A percentile compares a stretch with the other conserved stretches of the same genome.
These are phyloP conservation scores for Eulemur albifrons DNA, from an alignment of 2,797 vertebrate species.

Conservation along the genomic window DNA sequence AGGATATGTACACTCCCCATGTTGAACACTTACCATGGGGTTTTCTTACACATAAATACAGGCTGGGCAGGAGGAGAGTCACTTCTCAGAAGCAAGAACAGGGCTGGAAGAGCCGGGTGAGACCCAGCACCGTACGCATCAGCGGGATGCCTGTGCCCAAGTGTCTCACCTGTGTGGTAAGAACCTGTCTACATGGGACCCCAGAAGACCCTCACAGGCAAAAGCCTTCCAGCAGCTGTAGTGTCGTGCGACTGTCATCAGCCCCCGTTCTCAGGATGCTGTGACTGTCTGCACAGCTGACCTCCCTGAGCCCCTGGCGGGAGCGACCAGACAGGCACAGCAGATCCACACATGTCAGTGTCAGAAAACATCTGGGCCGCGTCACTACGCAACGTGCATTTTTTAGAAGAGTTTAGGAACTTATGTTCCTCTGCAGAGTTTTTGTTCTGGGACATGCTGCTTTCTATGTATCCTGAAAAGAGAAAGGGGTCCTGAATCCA, in stretches of 20 bases:
- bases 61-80: background rate
- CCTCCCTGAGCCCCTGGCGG: background rate
- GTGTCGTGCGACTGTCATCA: background rate
- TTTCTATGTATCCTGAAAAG: background rate
- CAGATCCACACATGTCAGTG: too few relatives aligned
- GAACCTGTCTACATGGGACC: background rate
- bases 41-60: background rate
- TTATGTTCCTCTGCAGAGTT: background rate
- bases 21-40: background rate
- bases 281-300: accelerated
- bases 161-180: background rate
- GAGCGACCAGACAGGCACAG: background rate
- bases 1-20: background rate
- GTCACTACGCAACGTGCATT: background rate
- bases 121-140: background rate
- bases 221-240: background rate
- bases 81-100: background rate
- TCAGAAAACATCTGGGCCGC: background rate
- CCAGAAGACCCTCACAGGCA: background rate
- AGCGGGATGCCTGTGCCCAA: too few relatives aligned
- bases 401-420: background rate
- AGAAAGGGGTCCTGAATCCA: background rate
- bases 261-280: background rate
- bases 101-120: background rate
- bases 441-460: background rate